Evolutionary conservation across 2,888 invertebrate genomes (phyloP).

Genomic region (Antheraea assamensis): DNA sequence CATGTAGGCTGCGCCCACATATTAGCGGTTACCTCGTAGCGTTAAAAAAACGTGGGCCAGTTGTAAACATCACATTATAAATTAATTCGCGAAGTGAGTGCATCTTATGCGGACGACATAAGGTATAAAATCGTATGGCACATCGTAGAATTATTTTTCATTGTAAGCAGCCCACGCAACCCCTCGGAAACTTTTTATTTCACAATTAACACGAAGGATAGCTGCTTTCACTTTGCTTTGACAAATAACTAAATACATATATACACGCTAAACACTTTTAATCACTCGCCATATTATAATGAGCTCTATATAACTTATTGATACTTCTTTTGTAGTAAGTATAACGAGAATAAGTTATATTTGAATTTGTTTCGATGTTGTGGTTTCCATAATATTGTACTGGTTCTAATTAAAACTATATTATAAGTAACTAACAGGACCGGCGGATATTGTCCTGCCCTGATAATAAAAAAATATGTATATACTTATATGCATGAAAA

Average conservation of each 20-base stretch:
- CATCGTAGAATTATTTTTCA: slow-evolving; percentile 31
- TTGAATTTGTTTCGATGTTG: background rate
- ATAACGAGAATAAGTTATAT: background rate
- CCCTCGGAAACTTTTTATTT: slow-evolving; percentile 61
- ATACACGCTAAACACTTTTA: background rate
- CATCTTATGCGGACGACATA: slow-evolving; percentile 37
- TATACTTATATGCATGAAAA: too few relatives aligned
- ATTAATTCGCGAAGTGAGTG: slow-evolving; percentile 29
- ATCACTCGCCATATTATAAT: background rate
- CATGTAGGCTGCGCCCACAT: slow-evolving; percentile 71
- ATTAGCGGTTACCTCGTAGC: slow-evolving; percentile 40
- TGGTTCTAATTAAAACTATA: background rate
- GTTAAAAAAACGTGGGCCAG: slow-evolving; percentile 66
- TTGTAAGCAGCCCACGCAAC: slow-evolving; percentile 60
- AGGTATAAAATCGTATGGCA: slow-evolving; percentile 32
- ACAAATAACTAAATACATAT: slow-evolving; percentile 10
- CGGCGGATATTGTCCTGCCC: too few relatives aligned
- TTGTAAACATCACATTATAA: slow-evolving; percentile 51
- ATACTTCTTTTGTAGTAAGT: background rate
- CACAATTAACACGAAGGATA: slow-evolving; percentile 62
- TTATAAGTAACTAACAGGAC: too few relatives aligned
- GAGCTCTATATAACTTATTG: background rate
- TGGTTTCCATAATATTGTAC: background rate
- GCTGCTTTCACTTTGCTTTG: slow-evolving; percentile 57
- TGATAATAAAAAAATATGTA: too few relatives aligned